A percentile compares a stretch with the other conserved stretches of the same genome.
Evolutionary conservation across 2,797 vertebrate species (phyloP).

Genomic region (Arrhamphus sclerolepis): DNA sequence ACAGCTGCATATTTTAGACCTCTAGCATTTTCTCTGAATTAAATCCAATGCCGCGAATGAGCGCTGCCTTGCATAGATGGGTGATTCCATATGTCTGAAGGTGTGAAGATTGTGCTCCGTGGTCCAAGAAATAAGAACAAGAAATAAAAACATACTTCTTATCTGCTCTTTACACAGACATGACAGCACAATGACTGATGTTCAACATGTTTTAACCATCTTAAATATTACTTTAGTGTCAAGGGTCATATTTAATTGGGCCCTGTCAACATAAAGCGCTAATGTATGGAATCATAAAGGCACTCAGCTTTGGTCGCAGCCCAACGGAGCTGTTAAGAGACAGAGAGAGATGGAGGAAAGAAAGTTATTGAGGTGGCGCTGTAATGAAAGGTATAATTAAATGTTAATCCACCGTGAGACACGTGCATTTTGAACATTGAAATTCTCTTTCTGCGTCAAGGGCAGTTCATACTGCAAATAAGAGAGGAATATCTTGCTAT

Average conservation of each 20-base stretch:
- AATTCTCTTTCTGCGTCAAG: slow-evolving; percentile 20
- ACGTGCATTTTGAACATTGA: slow-evolving; percentile 7
- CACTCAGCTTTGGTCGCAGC: slow-evolving; percentile 7
- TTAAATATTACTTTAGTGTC: slow-evolving; percentile 30
- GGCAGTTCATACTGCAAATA: slow-evolving; percentile 9
- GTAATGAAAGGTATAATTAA: slow-evolving; percentile 56
- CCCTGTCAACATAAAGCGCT: slow-evolving; percentile 6
- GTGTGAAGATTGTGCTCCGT: slow-evolving; percentile 28
- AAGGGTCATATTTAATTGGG: slow-evolving; percentile 37
- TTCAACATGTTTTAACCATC: slow-evolving; percentile 8
- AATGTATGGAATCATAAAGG: slow-evolving; percentile 21
- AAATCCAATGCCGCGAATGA: slow-evolving; percentile 31
- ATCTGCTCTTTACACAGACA: slow-evolving; percentile 7
- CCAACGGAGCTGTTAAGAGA: slow-evolving; percentile 32
- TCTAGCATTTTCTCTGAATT: slow-evolving; percentile 31
- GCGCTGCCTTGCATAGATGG: slow-evolving; percentile 2
- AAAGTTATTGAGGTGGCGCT: slow-evolving; percentile 33
- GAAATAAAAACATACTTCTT: slow-evolving; percentile 13
- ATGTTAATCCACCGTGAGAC: slow-evolving; percentile 52
- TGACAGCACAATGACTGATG: not conserved
- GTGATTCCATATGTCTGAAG: slow-evolving; percentile 29
- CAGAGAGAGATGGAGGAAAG: slow-evolving; percentile 28
- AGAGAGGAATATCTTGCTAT: not conserved
- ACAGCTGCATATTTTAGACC: slow-evolving; percentile 33
- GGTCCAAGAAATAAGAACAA: too few relatives aligned